Evolutionary conservation across 2,888 invertebrate species (phyloP).

Genomic region (Pollenia griseotomentosa): DNA sequence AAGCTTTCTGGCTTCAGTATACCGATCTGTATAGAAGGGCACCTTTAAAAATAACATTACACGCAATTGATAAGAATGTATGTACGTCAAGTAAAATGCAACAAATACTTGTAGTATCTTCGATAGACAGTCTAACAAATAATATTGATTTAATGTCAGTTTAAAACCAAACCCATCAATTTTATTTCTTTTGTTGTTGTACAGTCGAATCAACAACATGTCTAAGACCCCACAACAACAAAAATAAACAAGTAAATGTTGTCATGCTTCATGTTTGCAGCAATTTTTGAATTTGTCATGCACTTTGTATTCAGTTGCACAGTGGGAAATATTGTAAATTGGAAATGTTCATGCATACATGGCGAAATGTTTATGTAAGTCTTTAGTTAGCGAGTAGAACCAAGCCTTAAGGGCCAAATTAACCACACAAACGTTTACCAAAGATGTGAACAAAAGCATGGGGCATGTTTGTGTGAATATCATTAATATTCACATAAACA

Average conservation of each 20-base stretch:
- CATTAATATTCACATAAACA: too few species aligned
- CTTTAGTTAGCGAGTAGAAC: too few species aligned
- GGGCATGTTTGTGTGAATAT: too few species aligned
- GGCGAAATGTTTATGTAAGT: too few species aligned
- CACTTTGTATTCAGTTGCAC: not conserved
- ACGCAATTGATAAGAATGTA: not conserved
- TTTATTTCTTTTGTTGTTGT: not conserved
- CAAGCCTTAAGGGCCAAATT: too few species aligned
- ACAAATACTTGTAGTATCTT: not conserved
- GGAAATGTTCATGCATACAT: too few species aligned
- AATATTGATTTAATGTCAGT: constrained; percentile 66
- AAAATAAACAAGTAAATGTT: not conserved
- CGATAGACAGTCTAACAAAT: constrained; percentile 41
- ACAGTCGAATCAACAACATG: not conserved
- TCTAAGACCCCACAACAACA: not conserved
- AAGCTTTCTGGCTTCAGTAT: too few species aligned
- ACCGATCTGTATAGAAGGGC: not conserved
- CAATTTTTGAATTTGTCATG: constrained; percentile 32
- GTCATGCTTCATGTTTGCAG: constrained; percentile 5
- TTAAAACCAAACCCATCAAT: constrained; percentile 49
- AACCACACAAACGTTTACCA: too few species aligned
- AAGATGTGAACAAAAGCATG: too few species aligned
- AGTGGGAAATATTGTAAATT: too few species aligned
- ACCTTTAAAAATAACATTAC: not conserved
- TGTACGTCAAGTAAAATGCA: not conserved